Conservation (phyloP, 2,113 vertebrate species). For the Penelope pileata region DNA sequence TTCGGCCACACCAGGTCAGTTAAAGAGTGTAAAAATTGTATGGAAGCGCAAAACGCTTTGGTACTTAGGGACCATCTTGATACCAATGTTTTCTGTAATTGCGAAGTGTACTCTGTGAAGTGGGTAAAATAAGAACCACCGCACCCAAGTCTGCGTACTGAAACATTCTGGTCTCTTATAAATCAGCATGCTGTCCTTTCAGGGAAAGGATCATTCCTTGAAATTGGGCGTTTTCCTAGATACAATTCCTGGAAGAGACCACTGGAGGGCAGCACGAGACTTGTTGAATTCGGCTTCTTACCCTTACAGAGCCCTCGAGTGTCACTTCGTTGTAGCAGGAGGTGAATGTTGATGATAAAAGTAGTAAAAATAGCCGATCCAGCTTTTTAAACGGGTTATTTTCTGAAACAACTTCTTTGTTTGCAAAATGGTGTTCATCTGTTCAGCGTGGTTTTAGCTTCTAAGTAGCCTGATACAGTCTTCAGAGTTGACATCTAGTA, state of each 20-base stretch:
- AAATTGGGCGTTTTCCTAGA: accelerated
- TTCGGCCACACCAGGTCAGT: neutral
- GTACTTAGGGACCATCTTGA: neutral
- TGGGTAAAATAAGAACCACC: accelerated
- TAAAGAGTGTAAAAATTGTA: neutral
- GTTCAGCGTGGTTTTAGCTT: neutral
- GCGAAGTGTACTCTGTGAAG: neutral
- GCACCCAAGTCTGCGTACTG: accelerated
- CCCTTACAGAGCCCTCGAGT: accelerated
- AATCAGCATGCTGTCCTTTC: accelerated
- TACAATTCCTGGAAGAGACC: accelerated
- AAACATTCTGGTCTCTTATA: accelerated
- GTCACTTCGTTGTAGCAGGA: accelerated
- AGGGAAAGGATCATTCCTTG: accelerated
- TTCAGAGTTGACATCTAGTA: neutral
- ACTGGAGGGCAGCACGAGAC: neutral
- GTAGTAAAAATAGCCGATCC: neutral
- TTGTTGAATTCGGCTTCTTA: too few species aligned
- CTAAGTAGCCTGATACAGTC: neutral
- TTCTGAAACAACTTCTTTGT: neutral
- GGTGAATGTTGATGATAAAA: neutral
- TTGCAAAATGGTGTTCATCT: neutral
- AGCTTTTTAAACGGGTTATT: neutral
- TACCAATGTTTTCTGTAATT: neutral
- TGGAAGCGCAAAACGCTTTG: neutral